Percentiles rank a stretch among this genome's conserved stretches.
Evolutionary conservation across 1,140 invertebrate genomes (phyloP).

Genomic region (Diachasma alloeum): DNA sequence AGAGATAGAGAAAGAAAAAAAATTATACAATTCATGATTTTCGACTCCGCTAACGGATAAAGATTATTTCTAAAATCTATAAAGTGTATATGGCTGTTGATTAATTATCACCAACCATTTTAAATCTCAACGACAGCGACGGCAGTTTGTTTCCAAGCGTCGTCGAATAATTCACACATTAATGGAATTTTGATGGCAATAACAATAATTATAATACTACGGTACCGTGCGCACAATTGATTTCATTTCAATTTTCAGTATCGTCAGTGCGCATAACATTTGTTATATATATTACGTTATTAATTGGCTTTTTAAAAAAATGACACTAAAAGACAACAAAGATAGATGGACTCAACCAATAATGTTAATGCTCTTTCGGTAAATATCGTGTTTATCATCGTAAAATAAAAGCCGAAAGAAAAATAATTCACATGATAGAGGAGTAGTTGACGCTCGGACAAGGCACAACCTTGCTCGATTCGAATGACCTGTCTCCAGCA

Average conservation of each 20-base stretch:
- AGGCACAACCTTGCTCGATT: constrained; percentile 24
- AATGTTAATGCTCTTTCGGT: constrained; percentile 36
- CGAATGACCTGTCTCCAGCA: background rate
- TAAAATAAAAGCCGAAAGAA: background rate
- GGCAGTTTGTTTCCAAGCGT: constrained; percentile 12
- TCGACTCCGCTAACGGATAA: background rate
- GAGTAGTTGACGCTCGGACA: constrained; percentile 3
- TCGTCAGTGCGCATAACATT: background rate
- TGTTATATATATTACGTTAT: background rate
- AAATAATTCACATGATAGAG: background rate
- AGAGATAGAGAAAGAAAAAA: background rate
- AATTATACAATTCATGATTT: background rate
- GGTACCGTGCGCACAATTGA: background rate
- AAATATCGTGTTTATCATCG: background rate
- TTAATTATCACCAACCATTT: background rate
- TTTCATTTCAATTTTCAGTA: constrained; percentile 2
- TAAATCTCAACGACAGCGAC: background rate
- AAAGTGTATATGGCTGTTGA: background rate
- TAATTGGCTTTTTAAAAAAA: background rate
- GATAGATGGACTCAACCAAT: background rate
- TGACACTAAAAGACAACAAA: constrained; percentile 5
- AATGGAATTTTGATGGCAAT: constrained; percentile 12
- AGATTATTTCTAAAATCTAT: background rate
- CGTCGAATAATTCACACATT: background rate
- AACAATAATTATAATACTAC: constrained; percentile 19